These are phyloP conservation scores for Bhutanitis thaidina DNA, from an alignment of 2,888 invertebrate genomes.

Conservation along the genomic window DNA sequence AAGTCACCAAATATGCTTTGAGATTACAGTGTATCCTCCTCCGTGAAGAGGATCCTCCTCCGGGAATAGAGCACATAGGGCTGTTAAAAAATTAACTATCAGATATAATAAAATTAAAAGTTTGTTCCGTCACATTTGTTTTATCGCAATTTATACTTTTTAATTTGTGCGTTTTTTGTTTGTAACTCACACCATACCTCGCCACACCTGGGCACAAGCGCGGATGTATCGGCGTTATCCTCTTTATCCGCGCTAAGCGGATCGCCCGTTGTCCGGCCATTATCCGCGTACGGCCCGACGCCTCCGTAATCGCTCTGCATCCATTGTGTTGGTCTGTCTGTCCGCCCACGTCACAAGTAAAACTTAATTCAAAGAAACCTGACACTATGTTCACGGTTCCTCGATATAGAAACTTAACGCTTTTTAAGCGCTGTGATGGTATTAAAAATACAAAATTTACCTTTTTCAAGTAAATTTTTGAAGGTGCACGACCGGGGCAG, in stretches of 20 bases:
- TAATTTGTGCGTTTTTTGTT: background rate
- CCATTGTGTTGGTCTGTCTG: constrained; percentile 15
- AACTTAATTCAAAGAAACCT: background rate
- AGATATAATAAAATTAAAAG: no score
- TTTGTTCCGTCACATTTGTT: no score
- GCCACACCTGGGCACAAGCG: background rate
- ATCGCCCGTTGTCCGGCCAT: constrained; percentile 34
- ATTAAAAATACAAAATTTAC: no score
- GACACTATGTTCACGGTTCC: background rate
- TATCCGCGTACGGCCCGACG: constrained; percentile 33
- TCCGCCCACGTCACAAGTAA: constrained; percentile 16
- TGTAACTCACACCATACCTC: background rate
- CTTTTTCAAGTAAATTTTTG: no score
- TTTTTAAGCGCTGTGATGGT: no score
- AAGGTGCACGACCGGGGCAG: no score
- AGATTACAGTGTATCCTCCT: no score
- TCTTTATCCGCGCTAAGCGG: constrained; percentile 36
- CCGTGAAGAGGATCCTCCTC: no score
- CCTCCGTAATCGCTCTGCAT: constrained; percentile 27
- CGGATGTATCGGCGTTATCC: constrained; percentile 6
- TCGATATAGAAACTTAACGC: background rate
- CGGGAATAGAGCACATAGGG: no score
- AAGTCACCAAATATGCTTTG: no score
- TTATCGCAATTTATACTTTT: no score
- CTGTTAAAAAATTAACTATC: no score